A percentile compares a stretch with the other conserved stretches of the same genome.
These are phyloP conservation scores for Microcebus jonahi DNA, from an alignment of 2,113 vertebrate species.

Conservation along the genomic window DNA sequence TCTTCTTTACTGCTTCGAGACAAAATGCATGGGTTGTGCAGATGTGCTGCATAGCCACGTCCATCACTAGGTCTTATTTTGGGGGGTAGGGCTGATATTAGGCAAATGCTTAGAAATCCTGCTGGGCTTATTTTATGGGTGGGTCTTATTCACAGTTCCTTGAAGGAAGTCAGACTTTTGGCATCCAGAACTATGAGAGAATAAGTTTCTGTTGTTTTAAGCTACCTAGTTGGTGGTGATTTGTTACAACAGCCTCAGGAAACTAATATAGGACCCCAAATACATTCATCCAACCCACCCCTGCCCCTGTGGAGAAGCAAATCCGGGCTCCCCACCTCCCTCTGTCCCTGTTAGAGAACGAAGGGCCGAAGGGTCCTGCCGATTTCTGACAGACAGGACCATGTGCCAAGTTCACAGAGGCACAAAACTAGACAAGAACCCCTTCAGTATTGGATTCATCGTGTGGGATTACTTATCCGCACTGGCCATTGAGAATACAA, in stretches of 20 bases:
- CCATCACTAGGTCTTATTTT: too few species aligned
- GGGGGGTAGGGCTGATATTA: too few species aligned
- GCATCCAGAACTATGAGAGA: not conserved
- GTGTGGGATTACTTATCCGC: not conserved
- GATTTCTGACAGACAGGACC: fast-evolving
- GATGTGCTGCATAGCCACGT: too few species aligned
- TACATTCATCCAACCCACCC: not conserved
- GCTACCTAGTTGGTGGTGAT: not conserved
- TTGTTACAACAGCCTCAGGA: not conserved
- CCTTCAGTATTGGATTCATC: not conserved
- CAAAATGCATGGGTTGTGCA: too few species aligned
- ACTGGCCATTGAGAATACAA: not conserved
- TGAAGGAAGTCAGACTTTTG: not conserved
- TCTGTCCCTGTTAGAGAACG: not conserved
- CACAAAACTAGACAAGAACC: not conserved
- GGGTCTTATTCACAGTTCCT: not conserved
- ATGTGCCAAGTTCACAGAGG: not conserved
- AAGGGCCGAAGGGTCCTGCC: fast-evolving
- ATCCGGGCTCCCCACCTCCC: fast-evolving
- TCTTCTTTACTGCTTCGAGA: too few species aligned
- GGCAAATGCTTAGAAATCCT: too few species aligned
- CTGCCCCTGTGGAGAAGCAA: not conserved
- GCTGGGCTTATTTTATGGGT: too few species aligned
- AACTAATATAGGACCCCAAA: not conserved
- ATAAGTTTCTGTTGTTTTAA: not conserved